Evolutionary conservation across 2,797 vertebrate genomes (phyloP), one percentile per base, ranked within the genome.

Genomic region (Leptodactylus fallax): DNA sequence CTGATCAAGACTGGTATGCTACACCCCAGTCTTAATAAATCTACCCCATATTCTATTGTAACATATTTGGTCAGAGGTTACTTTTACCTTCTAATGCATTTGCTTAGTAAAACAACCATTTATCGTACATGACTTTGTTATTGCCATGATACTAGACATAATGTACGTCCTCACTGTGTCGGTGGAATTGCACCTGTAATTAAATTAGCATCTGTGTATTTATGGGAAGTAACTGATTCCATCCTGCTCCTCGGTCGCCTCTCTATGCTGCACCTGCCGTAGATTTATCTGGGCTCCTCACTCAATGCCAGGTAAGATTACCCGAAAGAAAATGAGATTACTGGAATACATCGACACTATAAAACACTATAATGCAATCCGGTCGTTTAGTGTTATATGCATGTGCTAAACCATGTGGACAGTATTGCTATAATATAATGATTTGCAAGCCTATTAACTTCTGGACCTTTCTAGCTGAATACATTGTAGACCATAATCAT

Each of bases 231-330:
- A 49, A 71, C 63, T 49, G 63, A 87, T 55, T 69, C 47, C 47
- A 49, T 78, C 47, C 19, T 61, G 25, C 76, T 45, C 47, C 60
- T n/a, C 47, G 17, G 45, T 56, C 69, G 36, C 49, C 17, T 47
- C n/a, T 58, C 51, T 23, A 36, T 77, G 36, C 13, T 23, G 72
- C 86, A 83, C 86, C 86, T 87, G 86, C 76, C 71, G 6, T 83
- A 83, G 81, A 69, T 78, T 83, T 72, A 87, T 88, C 63, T 83
- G 74, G 63, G 61, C 36, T 56, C 25, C 63, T 58, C 81, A 79
- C 56, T 88, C 63, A 84, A 79, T 84, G 25, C 72, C 81, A 83
- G 81, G 81, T 79, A 88, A 79, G 87, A 84, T 79, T 88, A 84
- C n/a, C 19, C 17, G 9, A 56, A 58, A 60, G 81, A 84, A 87